These are phyloP conservation scores for Trichonephila inaurata DNA, from an alignment of 1,140 invertebrate species.

Conservation along the genomic window DNA sequence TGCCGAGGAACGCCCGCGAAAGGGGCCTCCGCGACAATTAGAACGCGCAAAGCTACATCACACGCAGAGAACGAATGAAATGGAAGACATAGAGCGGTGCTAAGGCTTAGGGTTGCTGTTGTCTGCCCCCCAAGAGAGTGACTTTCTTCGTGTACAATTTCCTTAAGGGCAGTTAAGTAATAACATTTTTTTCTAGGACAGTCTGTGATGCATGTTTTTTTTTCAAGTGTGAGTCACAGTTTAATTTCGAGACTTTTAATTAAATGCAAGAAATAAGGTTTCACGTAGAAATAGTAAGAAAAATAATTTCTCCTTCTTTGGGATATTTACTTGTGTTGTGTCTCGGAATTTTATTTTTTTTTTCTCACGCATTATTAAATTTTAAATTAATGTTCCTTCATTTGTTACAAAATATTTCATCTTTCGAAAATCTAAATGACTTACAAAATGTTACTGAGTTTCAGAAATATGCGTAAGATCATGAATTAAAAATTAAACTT, in stretches of 20 bases:
- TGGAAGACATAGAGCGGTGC: conserved; percentile 73
- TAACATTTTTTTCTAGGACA: not conserved
- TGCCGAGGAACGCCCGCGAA: conserved; percentile 68
- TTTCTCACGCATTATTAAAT: too few relatives aligned
- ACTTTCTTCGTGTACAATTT: not conserved
- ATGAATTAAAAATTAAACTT: too few relatives aligned
- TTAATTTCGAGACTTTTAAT: not conserved
- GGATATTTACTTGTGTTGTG: too few relatives aligned
- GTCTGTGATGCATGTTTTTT: not conserved
- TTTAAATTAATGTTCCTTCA: too few relatives aligned
- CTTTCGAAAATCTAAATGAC: too few relatives aligned
- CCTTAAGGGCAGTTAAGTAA: not conserved
- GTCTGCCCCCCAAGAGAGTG: conserved; percentile 7
- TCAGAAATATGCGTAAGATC: too few relatives aligned
- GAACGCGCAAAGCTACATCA: conserved; percentile 63
- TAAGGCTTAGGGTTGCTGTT: conserved; percentile 29
- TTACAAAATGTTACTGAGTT: too few relatives aligned
- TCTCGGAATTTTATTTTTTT: too few relatives aligned
- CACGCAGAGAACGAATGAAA: conserved; percentile 64
- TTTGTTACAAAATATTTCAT: too few relatives aligned
- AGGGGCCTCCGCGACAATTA: conserved; percentile 21
- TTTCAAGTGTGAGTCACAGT: too few relatives aligned
- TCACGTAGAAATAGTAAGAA: not conserved
- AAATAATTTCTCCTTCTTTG: too few relatives aligned
- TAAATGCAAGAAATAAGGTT: not conserved